Evolutionary conservation across 2,113 vertebrate genomes (phyloP).

Genomic region (Columbina picui): DNA sequence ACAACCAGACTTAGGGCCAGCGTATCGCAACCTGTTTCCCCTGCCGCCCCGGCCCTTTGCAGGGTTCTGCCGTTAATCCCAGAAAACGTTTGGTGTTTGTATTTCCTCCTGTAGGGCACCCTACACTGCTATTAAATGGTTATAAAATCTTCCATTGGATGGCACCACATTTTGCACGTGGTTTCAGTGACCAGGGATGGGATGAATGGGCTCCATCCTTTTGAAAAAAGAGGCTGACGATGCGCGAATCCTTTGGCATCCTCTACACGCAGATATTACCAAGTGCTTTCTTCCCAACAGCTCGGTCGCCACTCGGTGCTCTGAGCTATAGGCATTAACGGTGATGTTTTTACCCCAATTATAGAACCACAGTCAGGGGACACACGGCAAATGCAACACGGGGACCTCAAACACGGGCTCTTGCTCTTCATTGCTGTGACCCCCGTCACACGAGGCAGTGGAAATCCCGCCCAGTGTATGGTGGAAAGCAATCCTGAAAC

Average conservation of each 20-base stretch:
- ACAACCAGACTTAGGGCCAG: constrained; percentile 47
- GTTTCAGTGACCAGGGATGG: fast-evolving
- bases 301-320: background rate
- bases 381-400: fast-evolving
- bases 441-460: background rate
- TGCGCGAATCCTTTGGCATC: background rate
- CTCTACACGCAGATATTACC: background rate
- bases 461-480: background rate
- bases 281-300: background rate
- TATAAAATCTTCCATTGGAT: fast-evolving
- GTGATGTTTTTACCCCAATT: background rate
- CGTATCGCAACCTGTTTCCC: constrained; percentile 45
- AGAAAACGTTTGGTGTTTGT: background rate
- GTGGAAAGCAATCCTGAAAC: background rate
- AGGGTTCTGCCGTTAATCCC: constrained; percentile 1
- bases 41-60: background rate
- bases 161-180: background rate
- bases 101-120: background rate
- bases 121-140: background rate
- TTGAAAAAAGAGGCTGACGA: background rate
- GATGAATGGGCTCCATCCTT: background rate
- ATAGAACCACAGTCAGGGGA: background rate
- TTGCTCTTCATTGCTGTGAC: background rate
- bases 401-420: background rate
- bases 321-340: background rate